phyloP scores from a whole-genome alignment of 2,888 invertebrate species.

The Phyto melanocephala region DNA sequence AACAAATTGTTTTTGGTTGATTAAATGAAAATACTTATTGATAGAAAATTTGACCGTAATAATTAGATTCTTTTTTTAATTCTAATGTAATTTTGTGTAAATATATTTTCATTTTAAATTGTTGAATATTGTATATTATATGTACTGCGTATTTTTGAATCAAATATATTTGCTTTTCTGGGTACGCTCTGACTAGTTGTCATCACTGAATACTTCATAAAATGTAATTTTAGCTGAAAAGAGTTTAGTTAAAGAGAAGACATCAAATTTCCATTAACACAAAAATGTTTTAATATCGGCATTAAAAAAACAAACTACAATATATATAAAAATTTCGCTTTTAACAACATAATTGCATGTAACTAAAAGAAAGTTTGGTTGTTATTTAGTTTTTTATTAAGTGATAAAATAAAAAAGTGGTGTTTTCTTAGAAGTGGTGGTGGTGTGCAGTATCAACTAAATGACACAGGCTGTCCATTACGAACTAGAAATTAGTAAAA shows the following conservation, averaged over 20 bases:
- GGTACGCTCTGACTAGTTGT: background rate
- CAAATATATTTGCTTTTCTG: too few species aligned
- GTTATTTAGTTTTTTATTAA: background rate
- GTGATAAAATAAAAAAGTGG: background rate
- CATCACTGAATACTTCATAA: slow-evolving; percentile 7
- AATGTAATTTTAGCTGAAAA: slow-evolving; percentile 16
- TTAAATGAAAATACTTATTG: too few species aligned
- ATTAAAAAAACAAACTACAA: too few species aligned
- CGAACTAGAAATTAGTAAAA: background rate
- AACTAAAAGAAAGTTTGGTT: background rate
- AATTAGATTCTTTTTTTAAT: too few species aligned
- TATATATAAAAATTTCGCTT: background rate
- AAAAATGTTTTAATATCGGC: background rate
- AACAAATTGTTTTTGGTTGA: slow-evolving; percentile 6
- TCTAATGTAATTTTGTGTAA: too few species aligned
- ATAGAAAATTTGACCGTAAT: too few species aligned
- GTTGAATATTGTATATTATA: too few species aligned
- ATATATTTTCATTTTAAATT: too few species aligned
- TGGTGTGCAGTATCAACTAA: background rate
- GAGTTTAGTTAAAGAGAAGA: background rate
- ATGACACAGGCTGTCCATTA: background rate
- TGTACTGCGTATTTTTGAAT: too few species aligned
- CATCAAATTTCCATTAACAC: background rate
- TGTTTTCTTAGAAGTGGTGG: background rate
- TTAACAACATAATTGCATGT: background rate